Percentiles rank a stretch among this genome's conserved stretches.
These are phyloP conservation scores for Alexandromys fortis DNA, from an alignment of 2,113 vertebrate genomes.

Conservation along the genomic window DNA sequence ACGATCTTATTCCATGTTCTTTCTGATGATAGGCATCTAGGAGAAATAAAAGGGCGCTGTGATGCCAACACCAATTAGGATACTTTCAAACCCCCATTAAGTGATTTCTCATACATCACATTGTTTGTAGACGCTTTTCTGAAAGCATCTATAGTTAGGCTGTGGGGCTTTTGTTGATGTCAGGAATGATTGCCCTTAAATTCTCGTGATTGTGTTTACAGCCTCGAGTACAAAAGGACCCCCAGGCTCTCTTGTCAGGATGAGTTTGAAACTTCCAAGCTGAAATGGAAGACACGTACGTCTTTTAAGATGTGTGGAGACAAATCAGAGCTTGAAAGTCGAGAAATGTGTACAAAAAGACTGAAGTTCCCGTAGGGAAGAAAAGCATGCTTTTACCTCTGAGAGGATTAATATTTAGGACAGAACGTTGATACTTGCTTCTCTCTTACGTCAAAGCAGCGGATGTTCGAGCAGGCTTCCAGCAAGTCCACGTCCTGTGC, in stretches of 20 bases:
- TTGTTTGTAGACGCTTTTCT: constrained; percentile 46
- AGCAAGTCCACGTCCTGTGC: background rate
- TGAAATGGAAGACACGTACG: constrained; percentile 24
- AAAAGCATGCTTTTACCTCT: background rate
- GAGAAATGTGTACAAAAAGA: background rate
- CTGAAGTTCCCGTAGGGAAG: background rate
- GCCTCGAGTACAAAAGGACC: accelerated
- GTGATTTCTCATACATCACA: background rate
- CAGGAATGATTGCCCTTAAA: background rate
- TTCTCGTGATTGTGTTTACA: background rate
- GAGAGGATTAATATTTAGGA: background rate
- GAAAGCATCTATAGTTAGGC: constrained; percentile 5
- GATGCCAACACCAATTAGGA: background rate
- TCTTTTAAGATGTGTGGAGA: background rate
- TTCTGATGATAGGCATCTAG: constrained; percentile 52
- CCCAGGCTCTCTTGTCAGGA: background rate
- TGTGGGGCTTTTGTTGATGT: accelerated
- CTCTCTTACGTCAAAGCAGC: background rate
- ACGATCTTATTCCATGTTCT: constrained; percentile 30
- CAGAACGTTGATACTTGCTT: background rate
- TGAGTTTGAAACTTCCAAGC: constrained; percentile 52
- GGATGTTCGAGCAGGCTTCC: background rate
- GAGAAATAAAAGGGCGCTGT: background rate
- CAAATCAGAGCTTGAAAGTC: background rate
- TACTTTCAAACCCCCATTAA: constrained; percentile 44